A percentile compares a stretch with the other conserved stretches of the same genome.
Evolutionary conservation across 2,888 invertebrate species (phyloP).

Genomic region (Elysia crispata): DNA sequence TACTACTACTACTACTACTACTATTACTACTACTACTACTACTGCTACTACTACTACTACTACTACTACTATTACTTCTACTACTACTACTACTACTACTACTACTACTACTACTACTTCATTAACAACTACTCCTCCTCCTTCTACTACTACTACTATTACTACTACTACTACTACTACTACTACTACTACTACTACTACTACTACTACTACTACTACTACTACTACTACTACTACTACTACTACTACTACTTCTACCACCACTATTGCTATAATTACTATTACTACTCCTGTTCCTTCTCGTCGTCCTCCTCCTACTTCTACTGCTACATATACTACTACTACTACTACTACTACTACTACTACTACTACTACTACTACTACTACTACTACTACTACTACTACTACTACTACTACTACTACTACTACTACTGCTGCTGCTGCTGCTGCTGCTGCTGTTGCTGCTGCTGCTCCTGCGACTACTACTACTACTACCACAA

Average conservation of each 20-base stretch:
- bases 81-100: too few relatives aligned
- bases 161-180: neutral
- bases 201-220: slow-evolving; percentile 22
- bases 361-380: slow-evolving; percentile 25
- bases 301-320: too few relatives aligned
- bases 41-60: neutral
- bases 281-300: too few relatives aligned
- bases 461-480: neutral
- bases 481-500: too few relatives aligned
- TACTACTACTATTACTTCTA: too few relatives aligned
- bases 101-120: neutral
- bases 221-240: slow-evolving; percentile 28
- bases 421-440: slow-evolving; percentile 21
- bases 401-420: neutral
- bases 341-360: slow-evolving; percentile 9
- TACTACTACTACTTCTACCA: too few relatives aligned
- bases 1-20: neutral
- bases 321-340: too few relatives aligned
- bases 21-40: neutral
- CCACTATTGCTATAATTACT: too few relatives aligned
- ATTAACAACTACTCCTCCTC: too few relatives aligned
- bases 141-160: neutral
- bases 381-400: slow-evolving; percentile 16
- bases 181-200: slow-evolving; percentile 27
- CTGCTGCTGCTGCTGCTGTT: slow-evolving; percentile 9